Evolutionary conservation across 2,888 invertebrate genomes (phyloP), one percentile per base, ranked within the genome.

Genomic region (Drosophila bunnanda): DNA sequence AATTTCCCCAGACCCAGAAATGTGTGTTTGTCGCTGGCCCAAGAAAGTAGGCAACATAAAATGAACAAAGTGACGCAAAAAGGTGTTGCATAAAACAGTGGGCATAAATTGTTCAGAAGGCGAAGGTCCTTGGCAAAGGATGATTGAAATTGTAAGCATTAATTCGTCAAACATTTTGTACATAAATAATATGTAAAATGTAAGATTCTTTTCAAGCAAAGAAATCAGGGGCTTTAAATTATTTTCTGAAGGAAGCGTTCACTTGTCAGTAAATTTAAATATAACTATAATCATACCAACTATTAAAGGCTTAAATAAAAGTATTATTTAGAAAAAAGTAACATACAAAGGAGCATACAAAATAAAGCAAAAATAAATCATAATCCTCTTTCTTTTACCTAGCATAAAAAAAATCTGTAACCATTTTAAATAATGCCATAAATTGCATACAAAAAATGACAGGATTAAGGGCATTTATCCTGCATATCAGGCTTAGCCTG

Each of bases 21-120:
- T 10, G 4, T 15, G 1, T 32, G 4, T 22, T 2, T 17, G 12
- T 22, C 25, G 20, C 12, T 68, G 13, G 22, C 69, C 61, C 70
- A 48, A 43, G 54, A 57, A 71, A 58, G 62, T 64, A 66, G 70
- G 67, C 69, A 80, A 70, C 50, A 50, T 12, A 62, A 74, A 76
- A 20, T 44, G 25, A 34, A 39, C 64, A 34, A 62, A 50, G 54
- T 34, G 43, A 41, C 34, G 22, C 20, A 34, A 34, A 34, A 22
- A 39, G 46, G 30, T 44, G 34, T 28, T 30, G n/a, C 50, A 64
- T 32, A 58, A 44, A 52, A 52, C 50, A 44, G 38, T 38, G 66
- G 32, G 2, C 15, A 15, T 34, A 34, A 52, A 52, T 52, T 52
- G 50, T 52, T 8, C 8, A 53, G 28, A 53, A 7, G 53, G 32